Evolutionary conservation across 2,113 vertebrate genomes (phyloP).

Genomic region (Sylvilagus bachmani): DNA sequence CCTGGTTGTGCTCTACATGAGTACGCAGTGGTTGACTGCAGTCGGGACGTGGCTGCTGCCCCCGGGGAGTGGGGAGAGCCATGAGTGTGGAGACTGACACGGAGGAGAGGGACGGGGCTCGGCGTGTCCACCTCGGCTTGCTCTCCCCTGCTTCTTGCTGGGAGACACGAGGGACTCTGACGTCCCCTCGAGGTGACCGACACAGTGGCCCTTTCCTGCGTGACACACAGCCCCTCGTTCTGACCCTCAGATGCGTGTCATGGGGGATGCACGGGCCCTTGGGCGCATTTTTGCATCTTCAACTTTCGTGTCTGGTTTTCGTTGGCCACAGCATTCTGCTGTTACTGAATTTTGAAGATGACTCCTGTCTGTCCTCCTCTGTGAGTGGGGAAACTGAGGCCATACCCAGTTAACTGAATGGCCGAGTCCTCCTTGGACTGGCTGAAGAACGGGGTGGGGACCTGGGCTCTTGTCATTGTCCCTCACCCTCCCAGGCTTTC

Average conservation of each 20-base stretch:
- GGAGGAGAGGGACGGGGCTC: neutral
- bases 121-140: no score
- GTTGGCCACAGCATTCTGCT: neutral
- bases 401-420: neutral
- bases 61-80: neutral
- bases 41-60: neutral
- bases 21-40: neutral
- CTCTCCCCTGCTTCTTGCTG: neutral
- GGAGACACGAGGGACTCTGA: neutral
- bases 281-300: neutral
- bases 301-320: neutral
- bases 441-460: no score
- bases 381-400: neutral
- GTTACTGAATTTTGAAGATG: neutral
- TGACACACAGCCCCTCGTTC: neutral
- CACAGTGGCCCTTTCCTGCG: neutral
- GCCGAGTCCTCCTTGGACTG: neutral
- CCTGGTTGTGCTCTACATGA: neutral
- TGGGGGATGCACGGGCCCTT: neutral
- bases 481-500: rapidly evolving
- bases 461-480: no score
- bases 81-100: neutral
- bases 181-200: neutral
- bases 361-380: neutral
- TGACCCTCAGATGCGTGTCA: neutral